Percentiles rank a stretch among this genome's conserved stretches.
Evolutionary conservation across 1,140 invertebrate species (phyloP).

Genomic region (Ctenoplectra terminalis): DNA sequence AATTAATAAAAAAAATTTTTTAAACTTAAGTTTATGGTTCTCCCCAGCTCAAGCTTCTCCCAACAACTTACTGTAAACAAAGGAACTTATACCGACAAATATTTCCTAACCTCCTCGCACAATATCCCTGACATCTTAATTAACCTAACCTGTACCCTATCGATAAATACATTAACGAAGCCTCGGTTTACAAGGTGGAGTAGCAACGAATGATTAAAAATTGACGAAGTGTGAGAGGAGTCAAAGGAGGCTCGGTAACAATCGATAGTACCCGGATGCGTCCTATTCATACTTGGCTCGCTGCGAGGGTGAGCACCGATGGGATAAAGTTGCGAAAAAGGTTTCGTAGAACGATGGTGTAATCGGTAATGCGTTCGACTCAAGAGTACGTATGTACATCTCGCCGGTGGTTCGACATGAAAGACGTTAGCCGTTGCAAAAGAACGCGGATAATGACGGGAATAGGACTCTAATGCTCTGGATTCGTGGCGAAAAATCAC

Average conservation of each 20-base stretch:
- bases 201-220: not conserved
- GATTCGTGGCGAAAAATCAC: not conserved
- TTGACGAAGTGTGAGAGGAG: not conserved
- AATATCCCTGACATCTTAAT: not conserved
- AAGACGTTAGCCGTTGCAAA: conserved; percentile 29
- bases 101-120: no score
- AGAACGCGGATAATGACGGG: conserved; percentile 37
- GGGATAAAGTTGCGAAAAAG: conserved; percentile 48
- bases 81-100: not conserved
- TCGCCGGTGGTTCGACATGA: conserved; percentile 25
- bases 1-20: no score
- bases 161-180: not conserved
- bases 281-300: not conserved
- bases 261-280: conserved; percentile 26
- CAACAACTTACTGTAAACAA: no score
- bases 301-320: conserved; percentile 24
- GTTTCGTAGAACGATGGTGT: conserved; percentile 40
- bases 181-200: not conserved
- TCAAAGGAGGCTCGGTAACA: not conserved
- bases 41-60: no score
- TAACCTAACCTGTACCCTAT: not conserved
- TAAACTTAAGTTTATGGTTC: no score
- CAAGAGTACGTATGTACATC: conserved; percentile 13
- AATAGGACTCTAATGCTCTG: conserved; percentile 21
- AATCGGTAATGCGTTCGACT: conserved; percentile 40